A percentile compares a stretch with the other conserved stretches of the same genome.
Evolutionary conservation across 2,113 vertebrate genomes (phyloP).

Genomic region (Ailuropoda melanoleuca): DNA sequence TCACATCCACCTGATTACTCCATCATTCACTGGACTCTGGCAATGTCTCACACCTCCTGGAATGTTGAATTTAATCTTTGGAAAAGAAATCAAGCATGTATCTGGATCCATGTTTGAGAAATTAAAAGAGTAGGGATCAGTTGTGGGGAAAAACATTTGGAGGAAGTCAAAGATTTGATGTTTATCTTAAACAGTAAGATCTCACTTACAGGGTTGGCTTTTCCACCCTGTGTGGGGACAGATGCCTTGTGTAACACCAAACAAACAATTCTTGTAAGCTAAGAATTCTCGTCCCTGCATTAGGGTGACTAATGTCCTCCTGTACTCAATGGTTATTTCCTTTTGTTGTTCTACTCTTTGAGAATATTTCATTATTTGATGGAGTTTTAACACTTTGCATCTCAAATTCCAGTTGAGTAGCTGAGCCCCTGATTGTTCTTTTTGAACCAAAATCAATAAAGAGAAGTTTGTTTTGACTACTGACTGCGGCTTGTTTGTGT

Average conservation of each 20-base stretch:
- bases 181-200: neutral
- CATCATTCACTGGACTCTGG: neutral
- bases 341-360: neutral
- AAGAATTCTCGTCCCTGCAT: fast-evolving
- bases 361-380: too few relatives aligned
- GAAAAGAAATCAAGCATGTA: neutral
- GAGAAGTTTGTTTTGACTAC: too few relatives aligned
- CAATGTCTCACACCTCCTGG: neutral
- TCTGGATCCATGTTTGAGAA: neutral
- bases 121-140: neutral
- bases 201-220: neutral
- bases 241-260: neutral
- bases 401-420: neutral
- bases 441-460: neutral
- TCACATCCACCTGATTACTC: neutral
- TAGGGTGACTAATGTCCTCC: too few relatives aligned
- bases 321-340: fast-evolving
- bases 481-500: fast-evolving
- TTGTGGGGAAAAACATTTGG: too few relatives aligned
- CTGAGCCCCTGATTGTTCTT: fast-evolving
- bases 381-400: neutral
- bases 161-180: neutral
- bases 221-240: neutral
- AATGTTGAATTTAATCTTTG: neutral
- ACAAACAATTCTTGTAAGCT: neutral